phyloP scores from a whole-genome alignment of 2,113 vertebrate genomes.

The Urocolius indicus region DNA sequence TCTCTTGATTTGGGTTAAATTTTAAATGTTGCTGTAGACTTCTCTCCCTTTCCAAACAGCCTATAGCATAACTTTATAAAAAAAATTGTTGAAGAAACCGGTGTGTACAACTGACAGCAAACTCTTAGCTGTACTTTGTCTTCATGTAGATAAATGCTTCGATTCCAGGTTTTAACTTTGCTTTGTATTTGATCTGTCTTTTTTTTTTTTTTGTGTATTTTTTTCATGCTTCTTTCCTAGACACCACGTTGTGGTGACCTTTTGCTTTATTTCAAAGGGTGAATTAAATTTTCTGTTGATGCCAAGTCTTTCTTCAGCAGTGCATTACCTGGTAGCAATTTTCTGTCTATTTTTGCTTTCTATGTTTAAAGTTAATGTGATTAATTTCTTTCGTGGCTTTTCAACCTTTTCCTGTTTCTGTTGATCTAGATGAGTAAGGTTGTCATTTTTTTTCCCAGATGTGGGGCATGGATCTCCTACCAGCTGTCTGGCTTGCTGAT shows the following conservation, averaged over 20 bases:
- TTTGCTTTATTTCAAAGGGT: not conserved
- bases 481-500: constrained; percentile 14
- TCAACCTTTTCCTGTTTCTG: not conserved
- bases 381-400: not conserved
- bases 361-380: not conserved
- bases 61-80: not conserved
- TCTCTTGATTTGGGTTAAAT: not conserved
- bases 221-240: not conserved
- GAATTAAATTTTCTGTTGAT: not conserved
- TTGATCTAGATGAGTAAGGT: not conserved
- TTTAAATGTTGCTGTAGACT: not conserved
- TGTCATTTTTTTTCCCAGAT: not conserved
- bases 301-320: not conserved
- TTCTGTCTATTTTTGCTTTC: not conserved
- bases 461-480: not conserved
- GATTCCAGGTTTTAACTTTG: not conserved
- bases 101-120: not conserved
- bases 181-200: not conserved
- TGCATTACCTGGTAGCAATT: not conserved
- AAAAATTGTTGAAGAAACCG: not conserved
- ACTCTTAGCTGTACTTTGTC: not conserved
- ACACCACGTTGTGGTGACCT: not conserved
- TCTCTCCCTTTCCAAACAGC: not conserved
- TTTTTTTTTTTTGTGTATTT: not conserved
- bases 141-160: not conserved